Evolutionary conservation across 2,113 vertebrate genomes (phyloP).

Genomic region (Tonatia bakeri): DNA sequence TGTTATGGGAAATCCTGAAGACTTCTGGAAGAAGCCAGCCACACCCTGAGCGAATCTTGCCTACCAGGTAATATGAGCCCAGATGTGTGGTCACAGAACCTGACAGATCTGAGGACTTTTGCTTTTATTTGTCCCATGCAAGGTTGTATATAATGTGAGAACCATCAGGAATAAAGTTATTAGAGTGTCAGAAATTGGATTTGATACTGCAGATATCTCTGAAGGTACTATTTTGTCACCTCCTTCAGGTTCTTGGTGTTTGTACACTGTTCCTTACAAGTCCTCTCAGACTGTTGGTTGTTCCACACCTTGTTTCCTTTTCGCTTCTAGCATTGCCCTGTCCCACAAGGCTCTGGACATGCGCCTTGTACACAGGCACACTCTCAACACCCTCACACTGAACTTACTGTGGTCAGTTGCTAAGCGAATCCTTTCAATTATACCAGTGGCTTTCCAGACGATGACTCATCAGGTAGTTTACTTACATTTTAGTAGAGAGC

Average conservation of each 20-base stretch:
- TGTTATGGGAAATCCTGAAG: neutral
- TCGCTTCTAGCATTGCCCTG: neutral
- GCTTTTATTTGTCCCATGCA: neutral
- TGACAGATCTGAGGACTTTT: neutral
- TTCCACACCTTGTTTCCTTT: neutral
- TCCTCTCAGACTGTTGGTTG: neutral
- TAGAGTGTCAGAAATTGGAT: neutral
- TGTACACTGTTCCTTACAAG: neutral
- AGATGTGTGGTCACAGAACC: neutral
- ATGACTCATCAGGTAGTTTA: constrained; percentile 34
- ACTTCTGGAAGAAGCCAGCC: neutral
- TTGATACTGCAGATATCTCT: neutral
- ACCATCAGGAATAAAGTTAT: neutral
- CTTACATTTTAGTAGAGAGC: constrained; percentile 37
- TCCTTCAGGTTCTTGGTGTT: neutral
- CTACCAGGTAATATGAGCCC: neutral
- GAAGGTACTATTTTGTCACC: neutral
- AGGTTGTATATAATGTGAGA: neutral
- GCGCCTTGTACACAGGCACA: neutral
- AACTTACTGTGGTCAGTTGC: neutral
- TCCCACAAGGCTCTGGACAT: neutral
- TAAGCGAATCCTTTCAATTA: constrained; percentile 2
- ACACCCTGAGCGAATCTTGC: neutral
- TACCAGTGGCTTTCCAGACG: constrained; percentile 6
- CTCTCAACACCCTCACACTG: neutral